Conservation (phyloP, 1,140 invertebrate genomes). For the Drosophila gunungcola region DNA sequence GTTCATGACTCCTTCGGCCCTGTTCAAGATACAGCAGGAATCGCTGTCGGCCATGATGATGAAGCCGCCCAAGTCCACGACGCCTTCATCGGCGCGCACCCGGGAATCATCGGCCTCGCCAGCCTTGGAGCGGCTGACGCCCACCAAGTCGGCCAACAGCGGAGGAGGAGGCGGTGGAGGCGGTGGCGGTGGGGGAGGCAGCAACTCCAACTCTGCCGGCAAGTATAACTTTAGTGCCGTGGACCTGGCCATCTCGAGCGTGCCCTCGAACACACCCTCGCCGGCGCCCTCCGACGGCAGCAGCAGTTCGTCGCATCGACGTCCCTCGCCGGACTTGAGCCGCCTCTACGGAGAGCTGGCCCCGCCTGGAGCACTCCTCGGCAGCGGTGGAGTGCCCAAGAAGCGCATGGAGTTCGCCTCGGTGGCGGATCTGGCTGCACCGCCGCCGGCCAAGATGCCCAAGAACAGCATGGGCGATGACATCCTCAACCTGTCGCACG, state of each 20-base stretch:
- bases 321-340: slow-evolving; percentile 76
- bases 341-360: slow-evolving; percentile 76
- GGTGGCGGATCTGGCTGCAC: slow-evolving; percentile 83
- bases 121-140: slow-evolving; percentile 80
- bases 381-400: slow-evolving; percentile 65
- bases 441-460: slow-evolving; percentile 80
- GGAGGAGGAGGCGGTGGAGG: slow-evolving; percentile 34
- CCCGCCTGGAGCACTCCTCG: slow-evolving; percentile 56
- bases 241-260: slow-evolving; percentile 85
- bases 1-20: slow-evolving; percentile 87
- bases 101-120: slow-evolving; percentile 83
- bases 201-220: slow-evolving; percentile 74
- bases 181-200: slow-evolving; percentile 36
- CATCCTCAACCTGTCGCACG: slow-evolving; percentile 74
- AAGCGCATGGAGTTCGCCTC: slow-evolving; percentile 84
- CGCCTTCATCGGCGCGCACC: slow-evolving; percentile 65
- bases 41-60: slow-evolving; percentile 85
- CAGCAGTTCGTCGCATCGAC: slow-evolving; percentile 68
- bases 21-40: slow-evolving; percentile 86
- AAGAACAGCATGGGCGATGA: slow-evolving; percentile 88
- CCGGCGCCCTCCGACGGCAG: slow-evolving; percentile 77
- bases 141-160: slow-evolving; percentile 69
- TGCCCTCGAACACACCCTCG: slow-evolving; percentile 81
- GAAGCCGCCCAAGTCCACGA: slow-evolving; percentile 83
- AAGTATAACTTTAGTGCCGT: slow-evolving; percentile 85